These are phyloP conservation scores for Apoda limacodes DNA, from an alignment of 2,888 invertebrate genomes.

Conservation along the genomic window DNA sequence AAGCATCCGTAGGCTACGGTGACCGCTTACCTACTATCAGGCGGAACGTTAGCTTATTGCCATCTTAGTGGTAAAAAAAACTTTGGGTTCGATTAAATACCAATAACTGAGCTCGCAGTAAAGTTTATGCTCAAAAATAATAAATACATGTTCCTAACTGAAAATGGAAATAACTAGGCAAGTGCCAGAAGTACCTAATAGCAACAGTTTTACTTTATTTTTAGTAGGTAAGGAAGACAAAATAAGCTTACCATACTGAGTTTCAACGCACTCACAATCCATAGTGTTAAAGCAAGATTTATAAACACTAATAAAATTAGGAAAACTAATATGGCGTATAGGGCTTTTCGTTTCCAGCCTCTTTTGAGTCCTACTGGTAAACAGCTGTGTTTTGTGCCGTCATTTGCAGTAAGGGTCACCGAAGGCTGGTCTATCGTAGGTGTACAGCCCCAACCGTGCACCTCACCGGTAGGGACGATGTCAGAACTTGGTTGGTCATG, in stretches of 20 bases:
- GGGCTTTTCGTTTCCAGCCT: conserved; percentile 94
- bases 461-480: conserved; percentile 22
- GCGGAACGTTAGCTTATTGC: too few relatives aligned
- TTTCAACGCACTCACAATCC: conserved; percentile 95
- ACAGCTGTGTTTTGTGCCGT: conserved; percentile 27
- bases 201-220: neutral
- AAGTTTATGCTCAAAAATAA: too few relatives aligned
- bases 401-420: conserved; percentile 23
- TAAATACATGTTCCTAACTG: too few relatives aligned
- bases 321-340: conserved; percentile 87
- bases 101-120: too few relatives aligned
- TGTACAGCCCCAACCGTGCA: conserved; percentile 57
- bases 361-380: conserved; percentile 33
- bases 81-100: too few relatives aligned
- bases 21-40: too few relatives aligned
- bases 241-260: conserved; percentile 84
- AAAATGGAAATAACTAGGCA: too few relatives aligned
- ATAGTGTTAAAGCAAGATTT: conserved; percentile 94
- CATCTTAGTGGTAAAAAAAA: too few relatives aligned
- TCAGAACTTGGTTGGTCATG: too few relatives aligned
- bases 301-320: conserved; percentile 89
- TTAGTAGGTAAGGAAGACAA: neutral
- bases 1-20: too few relatives aligned
- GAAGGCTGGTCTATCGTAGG: conserved; percentile 49
- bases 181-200: too few relatives aligned